Conservation (phyloP, 2,113 vertebrate genomes). For the Lepus europaeus region DNA sequence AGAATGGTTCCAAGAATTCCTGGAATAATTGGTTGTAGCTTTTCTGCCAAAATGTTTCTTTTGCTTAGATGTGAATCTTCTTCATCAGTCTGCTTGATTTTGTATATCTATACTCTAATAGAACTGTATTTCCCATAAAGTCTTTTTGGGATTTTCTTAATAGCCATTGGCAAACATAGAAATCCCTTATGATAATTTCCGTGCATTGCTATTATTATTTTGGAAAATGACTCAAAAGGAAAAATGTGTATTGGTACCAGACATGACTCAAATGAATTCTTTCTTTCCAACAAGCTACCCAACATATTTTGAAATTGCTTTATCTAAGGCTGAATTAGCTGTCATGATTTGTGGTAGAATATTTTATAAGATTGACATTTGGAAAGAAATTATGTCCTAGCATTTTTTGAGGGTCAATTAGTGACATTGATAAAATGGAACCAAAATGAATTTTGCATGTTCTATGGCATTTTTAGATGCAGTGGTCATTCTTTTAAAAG, state of each 20-base stretch:
- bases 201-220: conserved; percentile 18
- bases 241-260: not conserved
- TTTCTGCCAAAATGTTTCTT: conserved; percentile 53
- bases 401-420: conserved; percentile 14
- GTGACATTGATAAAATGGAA: not conserved
- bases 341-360: not conserved
- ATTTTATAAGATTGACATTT: not conserved
- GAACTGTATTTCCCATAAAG: not conserved
- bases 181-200: not conserved
- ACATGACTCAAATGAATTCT: not conserved
- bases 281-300: not conserved
- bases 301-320: not conserved
- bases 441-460: conserved; percentile 21
- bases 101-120: conserved; percentile 34
- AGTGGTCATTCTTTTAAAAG: no score
- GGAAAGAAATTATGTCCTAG: not conserved
- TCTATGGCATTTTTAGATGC: conserved; percentile 28
- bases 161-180: not conserved
- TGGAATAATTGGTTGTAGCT: not conserved
- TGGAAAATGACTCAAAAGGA: conserved; percentile 5
- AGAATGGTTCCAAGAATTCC: conserved; percentile 45
- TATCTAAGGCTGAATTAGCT: not conserved
- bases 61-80: not conserved
- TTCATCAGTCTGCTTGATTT: not conserved
- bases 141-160: not conserved